Evolutionary conservation across 2,113 vertebrate genomes (phyloP), one percentile per base, ranked within the genome.

Genomic region (Albula glossodonta): DNA sequence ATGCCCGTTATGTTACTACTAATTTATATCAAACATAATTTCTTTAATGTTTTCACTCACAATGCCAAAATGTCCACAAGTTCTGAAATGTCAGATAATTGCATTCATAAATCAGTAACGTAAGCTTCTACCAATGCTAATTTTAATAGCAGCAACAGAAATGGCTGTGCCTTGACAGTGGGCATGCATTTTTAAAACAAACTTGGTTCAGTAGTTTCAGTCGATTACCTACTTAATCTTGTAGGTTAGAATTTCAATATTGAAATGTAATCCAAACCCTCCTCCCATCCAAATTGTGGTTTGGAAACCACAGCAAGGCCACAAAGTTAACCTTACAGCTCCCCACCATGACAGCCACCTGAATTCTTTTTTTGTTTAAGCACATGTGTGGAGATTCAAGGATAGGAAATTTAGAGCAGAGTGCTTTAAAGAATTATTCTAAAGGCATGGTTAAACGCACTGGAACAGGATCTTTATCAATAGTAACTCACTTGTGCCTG

Each of bases 391-490:
- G 63, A 82, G 80, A 52, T 74, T 51, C n/a, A 13, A 51, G 56
- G 49, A 82, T 57, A 49, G 81, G 51, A 51, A 51, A 48, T n/a
- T 41, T 41, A 41, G 31, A 41, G 31, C 31, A 53, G 7, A 57
- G 31, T n/a, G 19, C 17, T 81, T 52, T 66, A 51, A 12, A 81
- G 53, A 19, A n/a, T 31, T 10, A 86, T 70, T 81, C 53, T 48
- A n/a, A 70, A 31, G 25, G 63, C 51, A 3, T 51, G 51, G 49
- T 5, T 70, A 51, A 74, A 53, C 49, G 80, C n/a, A 51, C 48
- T 6, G 41, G 50, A 41, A 82, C 80, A 74, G 79, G 19, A 82
- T 82, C 60, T 25, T 86, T 83, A 80, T 85, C 80, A 78, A 78
- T 48, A 77, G 22, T 22, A 9, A 51, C 57, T 50, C 31, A 83